Conservation (phyloP, 2,113 vertebrate genomes). For the Arizona elegans region DNA sequence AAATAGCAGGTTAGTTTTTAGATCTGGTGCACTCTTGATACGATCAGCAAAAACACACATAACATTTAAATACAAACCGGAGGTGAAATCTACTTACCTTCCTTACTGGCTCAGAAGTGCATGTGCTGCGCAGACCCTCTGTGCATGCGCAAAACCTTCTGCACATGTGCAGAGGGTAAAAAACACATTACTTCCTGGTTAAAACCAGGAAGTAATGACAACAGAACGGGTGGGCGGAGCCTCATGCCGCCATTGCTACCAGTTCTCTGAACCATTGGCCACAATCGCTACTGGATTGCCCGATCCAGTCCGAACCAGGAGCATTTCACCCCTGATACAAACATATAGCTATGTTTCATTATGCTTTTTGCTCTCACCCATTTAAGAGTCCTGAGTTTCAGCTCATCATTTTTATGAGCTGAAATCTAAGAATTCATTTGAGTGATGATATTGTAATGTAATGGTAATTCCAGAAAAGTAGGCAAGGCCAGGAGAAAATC, state of each 20-base stretch:
- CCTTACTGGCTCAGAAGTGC: too few species aligned
- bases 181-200: too few species aligned
- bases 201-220: too few species aligned
- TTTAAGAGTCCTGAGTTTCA: background rate
- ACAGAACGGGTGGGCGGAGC: too few species aligned
- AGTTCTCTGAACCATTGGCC: too few species aligned
- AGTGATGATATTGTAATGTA: background rate
- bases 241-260: too few species aligned
- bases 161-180: too few species aligned
- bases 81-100: too few species aligned
- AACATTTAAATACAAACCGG: background rate
- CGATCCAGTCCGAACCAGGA: too few species aligned
- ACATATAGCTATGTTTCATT: background rate
- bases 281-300: too few species aligned
- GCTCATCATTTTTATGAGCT: background rate
- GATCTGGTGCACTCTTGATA: background rate
- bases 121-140: too few species aligned
- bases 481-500: background rate
- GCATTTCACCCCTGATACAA: background rate
- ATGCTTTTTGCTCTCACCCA: background rate
- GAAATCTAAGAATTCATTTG: background rate
- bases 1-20: background rate
- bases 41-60: conserved; percentile 12
- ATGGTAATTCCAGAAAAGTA: background rate
- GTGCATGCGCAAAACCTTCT: too few species aligned